Base-by-base conservation (phyloP, 2,113 vertebrate genomes). In the Caracal caracal region DNA sequence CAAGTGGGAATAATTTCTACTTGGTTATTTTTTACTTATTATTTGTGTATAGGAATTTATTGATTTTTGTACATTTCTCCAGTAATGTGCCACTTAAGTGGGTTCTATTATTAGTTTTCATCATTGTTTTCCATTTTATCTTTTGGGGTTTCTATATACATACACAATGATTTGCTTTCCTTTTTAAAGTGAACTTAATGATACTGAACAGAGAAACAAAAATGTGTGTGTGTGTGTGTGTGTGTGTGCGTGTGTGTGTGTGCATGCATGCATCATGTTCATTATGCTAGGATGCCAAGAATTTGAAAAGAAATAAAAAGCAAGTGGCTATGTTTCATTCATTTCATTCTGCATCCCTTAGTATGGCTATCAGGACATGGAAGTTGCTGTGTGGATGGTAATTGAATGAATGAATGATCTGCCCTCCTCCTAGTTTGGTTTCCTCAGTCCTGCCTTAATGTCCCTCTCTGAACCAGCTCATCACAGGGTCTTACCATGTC, bases 81-180 rank as follows among this genome's bases (percentile, higher is more conserved):
- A 95, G 84, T 79, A 97, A 76, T 90, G 40, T 95, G 91, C n/a
- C 47, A 92, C 33, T 97, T 94, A 94, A 94, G 88, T 95, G 66
- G 92, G 96, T 94, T 95, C 83, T 97, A 86, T 97, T 97, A 96
- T 91, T 96, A 97, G 82, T 97, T 94, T 79, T 95, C 78, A 97
- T 95, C 78, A 97, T 88, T 94, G 85, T 87, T 97, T 88, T 88
- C 43, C 37, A 80, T 66, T 96, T 68, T 94, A 56, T 92, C 70
- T 87, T 90, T 76, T 93, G 81, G 53, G 81, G 61, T 97, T 97
- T 95, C 35, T 97, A 35, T 73, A 78, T 43, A 88, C 33, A 86
- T 24, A 90, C 90, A 86, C 24, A 81, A 85, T 93, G 37, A 96
- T 80, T 61, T 84, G 88, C 24, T 93, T 78, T 49, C 91, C 40